Conservation (phyloP, 2,888 invertebrate genomes). For the Mesochorus sp. region DNA sequence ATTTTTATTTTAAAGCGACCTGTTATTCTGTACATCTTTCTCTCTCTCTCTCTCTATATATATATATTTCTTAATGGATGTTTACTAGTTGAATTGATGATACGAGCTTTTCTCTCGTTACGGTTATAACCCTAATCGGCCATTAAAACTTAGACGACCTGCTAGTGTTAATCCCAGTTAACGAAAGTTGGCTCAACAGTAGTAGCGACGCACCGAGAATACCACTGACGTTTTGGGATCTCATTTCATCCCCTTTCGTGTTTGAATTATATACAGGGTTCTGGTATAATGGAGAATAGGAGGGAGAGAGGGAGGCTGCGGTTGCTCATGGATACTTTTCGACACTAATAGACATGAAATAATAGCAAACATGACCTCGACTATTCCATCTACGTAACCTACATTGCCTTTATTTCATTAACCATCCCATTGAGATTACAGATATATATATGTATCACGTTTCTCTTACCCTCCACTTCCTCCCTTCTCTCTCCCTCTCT, state of each 20-base stretch:
- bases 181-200: background rate
- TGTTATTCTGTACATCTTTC: no score
- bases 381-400: slow-evolving; percentile 1
- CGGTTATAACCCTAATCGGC: background rate
- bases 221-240: background rate
- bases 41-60: no score
- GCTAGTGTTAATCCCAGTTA: background rate
- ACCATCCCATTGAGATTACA: background rate
- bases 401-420: slow-evolving; percentile 15
- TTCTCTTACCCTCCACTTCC: background rate
- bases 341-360: slow-evolving; percentile 1
- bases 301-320: no score
- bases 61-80: background rate
- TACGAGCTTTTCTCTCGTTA: background rate
- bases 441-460: background rate
- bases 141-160: background rate
- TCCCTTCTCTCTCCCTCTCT: background rate
- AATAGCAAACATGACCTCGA: background rate
- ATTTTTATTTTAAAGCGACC: no score
- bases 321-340: slow-evolving; percentile 1
- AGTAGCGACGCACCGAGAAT: background rate
- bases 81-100: background rate
- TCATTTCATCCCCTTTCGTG: background rate
- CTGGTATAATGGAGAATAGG: no score
- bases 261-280: background rate